Conservation (phyloP, 30 jellyfish, hydroid and myxozoan genomes). For the Pelagia noctiluca region DNA sequence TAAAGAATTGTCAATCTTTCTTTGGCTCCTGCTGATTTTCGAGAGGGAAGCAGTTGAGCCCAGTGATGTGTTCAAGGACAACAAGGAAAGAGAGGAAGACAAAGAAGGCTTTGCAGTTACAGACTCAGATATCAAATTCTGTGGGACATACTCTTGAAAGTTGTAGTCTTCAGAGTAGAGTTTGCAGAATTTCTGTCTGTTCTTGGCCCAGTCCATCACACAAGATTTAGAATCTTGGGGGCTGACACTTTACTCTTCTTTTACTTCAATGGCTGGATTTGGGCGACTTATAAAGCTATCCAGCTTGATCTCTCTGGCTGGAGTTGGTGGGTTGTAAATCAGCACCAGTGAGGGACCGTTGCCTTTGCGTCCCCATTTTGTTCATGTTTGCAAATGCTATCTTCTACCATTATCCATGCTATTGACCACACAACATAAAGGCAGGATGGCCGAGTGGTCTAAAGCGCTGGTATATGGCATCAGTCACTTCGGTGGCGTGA, state of each 20-base stretch:
- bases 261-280: too few species aligned
- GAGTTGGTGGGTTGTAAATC: not conserved
- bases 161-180: conserved; percentile 26
- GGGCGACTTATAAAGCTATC: too few species aligned
- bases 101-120: not conserved
- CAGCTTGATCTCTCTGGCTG: not conserved
- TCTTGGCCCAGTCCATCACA: conserved; percentile 34
- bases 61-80: too few species aligned
- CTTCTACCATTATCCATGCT: too few species aligned
- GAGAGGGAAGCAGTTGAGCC: conserved; percentile 56
- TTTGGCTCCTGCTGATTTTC: conserved; percentile 42
- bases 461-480: too few species aligned
- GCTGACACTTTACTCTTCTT: too few species aligned
- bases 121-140: not conserved
- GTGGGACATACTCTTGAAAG: conserved; percentile 49
- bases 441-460: too few species aligned
- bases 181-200: conserved; percentile 31
- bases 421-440: too few species aligned
- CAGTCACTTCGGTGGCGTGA: too few species aligned
- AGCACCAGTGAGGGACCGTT: not conserved
- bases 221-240: too few species aligned
- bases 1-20: conserved; percentile 36
- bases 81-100: too few species aligned
- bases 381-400: too few species aligned
- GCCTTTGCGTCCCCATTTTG: conserved; percentile 63